phyloP scores from a whole-genome alignment of 2,113 vertebrate genomes.

The Cottus gobio region DNA sequence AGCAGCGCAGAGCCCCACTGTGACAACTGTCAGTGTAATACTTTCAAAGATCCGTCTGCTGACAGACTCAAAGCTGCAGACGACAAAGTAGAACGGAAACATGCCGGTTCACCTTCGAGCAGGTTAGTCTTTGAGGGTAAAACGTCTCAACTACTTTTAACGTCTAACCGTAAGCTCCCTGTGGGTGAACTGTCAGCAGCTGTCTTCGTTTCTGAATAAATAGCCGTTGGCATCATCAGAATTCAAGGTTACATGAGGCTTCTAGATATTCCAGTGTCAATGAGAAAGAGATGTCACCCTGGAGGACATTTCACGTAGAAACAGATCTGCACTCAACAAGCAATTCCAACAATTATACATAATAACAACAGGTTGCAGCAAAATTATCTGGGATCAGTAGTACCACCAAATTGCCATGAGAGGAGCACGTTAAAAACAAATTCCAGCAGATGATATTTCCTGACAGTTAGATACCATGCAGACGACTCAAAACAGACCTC shows the following conservation, averaged over 20 bases:
- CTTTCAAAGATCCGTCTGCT: slow-evolving; percentile 60
- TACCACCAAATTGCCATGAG: slow-evolving; percentile 67
- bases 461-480: slow-evolving; percentile 51
- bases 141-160: slow-evolving; percentile 40
- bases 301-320: slow-evolving; percentile 32
- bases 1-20: slow-evolving; percentile 69
- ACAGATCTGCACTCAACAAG: slow-evolving; percentile 40
- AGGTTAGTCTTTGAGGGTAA: slow-evolving; percentile 34
- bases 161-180: slow-evolving; percentile 23
- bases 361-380: slow-evolving; percentile 36
- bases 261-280: slow-evolving; percentile 76
- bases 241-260: slow-evolving; percentile 36
- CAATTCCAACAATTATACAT: slow-evolving; percentile 28
- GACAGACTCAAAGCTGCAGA: background rate
- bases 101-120: slow-evolving; percentile 63
- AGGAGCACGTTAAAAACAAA: slow-evolving; percentile 29
- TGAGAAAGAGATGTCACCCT: slow-evolving; percentile 49
- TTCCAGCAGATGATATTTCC: slow-evolving; percentile 62
- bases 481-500: slow-evolving; percentile 28
- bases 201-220: slow-evolving; percentile 43
- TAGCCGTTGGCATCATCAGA: slow-evolving; percentile 49
- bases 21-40: slow-evolving; percentile 69
- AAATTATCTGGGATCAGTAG: slow-evolving; percentile 73
- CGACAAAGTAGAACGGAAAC: slow-evolving; percentile 48
- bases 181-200: slow-evolving; percentile 22